Conservation (phyloP, 2,113 vertebrate genomes). For the Cairina moschata region DNA sequence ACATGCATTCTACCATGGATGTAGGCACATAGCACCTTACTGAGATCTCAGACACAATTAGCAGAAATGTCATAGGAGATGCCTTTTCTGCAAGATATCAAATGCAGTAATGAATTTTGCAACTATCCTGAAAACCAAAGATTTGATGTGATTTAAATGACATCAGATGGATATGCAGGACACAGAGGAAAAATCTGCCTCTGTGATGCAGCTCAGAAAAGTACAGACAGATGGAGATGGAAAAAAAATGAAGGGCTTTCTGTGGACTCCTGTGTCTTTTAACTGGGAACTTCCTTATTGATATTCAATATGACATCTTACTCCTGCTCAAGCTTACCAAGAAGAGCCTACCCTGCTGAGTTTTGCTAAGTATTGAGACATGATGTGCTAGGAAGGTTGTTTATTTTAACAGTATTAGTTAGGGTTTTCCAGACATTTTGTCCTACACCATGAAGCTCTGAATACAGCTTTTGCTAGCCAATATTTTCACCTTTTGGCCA, state of each 20-base stretch:
- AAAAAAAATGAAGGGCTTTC: not conserved
- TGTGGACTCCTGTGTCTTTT: not conserved
- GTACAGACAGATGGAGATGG: not conserved
- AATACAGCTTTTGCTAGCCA: not conserved
- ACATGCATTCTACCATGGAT: accelerated
- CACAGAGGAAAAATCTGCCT: not conserved
- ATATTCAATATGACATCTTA: not conserved
- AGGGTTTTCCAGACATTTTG: not conserved
- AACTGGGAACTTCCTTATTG: not conserved
- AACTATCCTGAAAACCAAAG: not conserved
- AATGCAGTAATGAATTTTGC: not conserved
- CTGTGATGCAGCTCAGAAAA: not conserved
- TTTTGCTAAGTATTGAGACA: not conserved
- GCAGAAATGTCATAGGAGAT: not conserved
- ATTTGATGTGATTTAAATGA: not conserved
- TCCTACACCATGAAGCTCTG: not conserved
- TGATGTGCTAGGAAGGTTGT: not conserved
- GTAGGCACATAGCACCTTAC: not conserved
- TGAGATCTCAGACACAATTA: not conserved
- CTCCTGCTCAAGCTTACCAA: not conserved
- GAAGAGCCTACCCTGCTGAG: accelerated
- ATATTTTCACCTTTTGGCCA: not conserved
- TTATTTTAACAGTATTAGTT: not conserved
- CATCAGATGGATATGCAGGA: not conserved
- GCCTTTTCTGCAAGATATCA: not conserved